Percentiles rank a stretch among this genome's conserved stretches.
Conservation (phyloP, 35 echinoderm and acorn worm species). For the Eucidaris tribuloides region DNA sequence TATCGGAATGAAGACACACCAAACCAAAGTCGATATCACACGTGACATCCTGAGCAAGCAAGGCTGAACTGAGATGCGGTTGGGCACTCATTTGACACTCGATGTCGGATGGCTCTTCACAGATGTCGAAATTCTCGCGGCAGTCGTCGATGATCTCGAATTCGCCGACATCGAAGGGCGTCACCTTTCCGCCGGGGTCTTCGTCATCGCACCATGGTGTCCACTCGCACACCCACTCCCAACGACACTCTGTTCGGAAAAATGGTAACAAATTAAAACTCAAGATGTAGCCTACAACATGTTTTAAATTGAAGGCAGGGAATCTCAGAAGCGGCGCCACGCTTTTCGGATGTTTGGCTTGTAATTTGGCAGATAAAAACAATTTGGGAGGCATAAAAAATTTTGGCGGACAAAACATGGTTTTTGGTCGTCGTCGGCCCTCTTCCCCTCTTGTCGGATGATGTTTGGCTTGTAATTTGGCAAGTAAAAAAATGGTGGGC, state of each 20-base stretch:
- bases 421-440: no score
- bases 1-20: slow-evolving; percentile 30
- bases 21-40: slow-evolving; percentile 22
- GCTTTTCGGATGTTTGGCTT: no score
- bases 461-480: no score
- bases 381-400: no score
- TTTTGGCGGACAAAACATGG: no score
- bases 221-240: slow-evolving; percentile 25
- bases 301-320: no score
- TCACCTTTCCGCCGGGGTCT: slow-evolving; percentile 4
- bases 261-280: no score
- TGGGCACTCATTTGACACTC: slow-evolving; percentile 10
- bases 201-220: slow-evolving; percentile 24
- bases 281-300: no score
- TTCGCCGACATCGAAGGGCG: slow-evolving; percentile 25
- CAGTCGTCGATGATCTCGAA: slow-evolving; percentile 33
- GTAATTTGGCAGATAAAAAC: no score
- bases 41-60: not conserved
- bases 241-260: not conserved
- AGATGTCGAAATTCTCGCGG: slow-evolving; percentile 18
- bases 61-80: not conserved
- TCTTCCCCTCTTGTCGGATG: no score
- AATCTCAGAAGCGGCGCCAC: no score
- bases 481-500: no score
- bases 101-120: not conserved